A percentile compares a stretch with the other conserved stretches of the same genome.
phyloP scores from a whole-genome alignment of 2,113 vertebrate species.

The Symphodus melops region DNA sequence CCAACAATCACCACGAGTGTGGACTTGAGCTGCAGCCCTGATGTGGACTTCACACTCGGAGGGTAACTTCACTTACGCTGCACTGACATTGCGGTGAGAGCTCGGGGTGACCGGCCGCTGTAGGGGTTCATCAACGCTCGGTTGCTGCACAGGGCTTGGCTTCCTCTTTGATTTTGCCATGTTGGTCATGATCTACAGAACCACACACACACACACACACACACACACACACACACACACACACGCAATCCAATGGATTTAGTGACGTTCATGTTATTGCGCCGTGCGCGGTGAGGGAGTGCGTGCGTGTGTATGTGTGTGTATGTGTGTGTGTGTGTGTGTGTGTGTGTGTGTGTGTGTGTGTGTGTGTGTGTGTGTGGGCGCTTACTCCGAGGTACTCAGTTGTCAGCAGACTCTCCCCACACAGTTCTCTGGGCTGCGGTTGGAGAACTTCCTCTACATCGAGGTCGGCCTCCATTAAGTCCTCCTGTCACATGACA shows the following conservation, averaged over 20 bases:
- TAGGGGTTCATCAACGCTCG: slow-evolving; percentile 88
- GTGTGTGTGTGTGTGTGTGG: slow-evolving; percentile 6
- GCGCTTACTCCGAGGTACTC: slow-evolving; percentile 95
- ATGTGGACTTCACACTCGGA: too few species aligned
- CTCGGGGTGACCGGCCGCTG: slow-evolving; percentile 91
- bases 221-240: too few species aligned
- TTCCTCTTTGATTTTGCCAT: slow-evolving; percentile 87
- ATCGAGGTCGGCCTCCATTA: slow-evolving; percentile 91
- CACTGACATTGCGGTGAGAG: slow-evolving; percentile 79
- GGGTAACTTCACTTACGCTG: slow-evolving; percentile 77
- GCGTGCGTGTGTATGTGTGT: too few species aligned
- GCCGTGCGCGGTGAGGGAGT: too few species aligned
- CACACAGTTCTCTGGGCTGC: slow-evolving; percentile 90
- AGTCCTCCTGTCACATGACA: slow-evolving; percentile 81
- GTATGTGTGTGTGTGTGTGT: too few species aligned
- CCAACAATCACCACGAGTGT: too few species aligned
- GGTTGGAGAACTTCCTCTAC: slow-evolving; percentile 91
- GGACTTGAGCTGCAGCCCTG: too few species aligned
- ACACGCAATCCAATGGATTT: too few species aligned
- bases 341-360: too few species aligned
- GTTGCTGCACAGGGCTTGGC: slow-evolving; percentile 61
- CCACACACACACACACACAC: neutral
- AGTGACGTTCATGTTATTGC: too few species aligned
- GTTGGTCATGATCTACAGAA: slow-evolving; percentile 93
- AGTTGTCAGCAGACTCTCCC: slow-evolving; percentile 93